Base-by-base conservation (phyloP, 2,797 vertebrate species). In the Sebastes vulpes region DNA sequence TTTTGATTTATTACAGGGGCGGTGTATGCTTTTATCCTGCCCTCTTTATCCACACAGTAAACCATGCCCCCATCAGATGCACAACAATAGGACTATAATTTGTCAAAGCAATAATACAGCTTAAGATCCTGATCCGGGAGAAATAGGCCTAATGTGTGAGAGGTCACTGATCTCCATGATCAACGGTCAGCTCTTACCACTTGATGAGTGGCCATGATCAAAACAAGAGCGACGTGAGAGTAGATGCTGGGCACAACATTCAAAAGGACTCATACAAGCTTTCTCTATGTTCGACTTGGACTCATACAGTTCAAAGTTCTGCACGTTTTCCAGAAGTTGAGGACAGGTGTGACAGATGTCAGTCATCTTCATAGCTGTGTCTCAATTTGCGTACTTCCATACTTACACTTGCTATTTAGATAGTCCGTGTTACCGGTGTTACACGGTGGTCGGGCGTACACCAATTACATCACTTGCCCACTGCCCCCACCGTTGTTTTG, bases 1-100 rank as follows among this genome's bases (percentile, higher is more conserved):
- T 82, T 84, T 85, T 79, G 53, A 89, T 85, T 78, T 77, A 82
- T 82, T 58, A 59, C 57, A 72, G n/a, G 42, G 71, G 59, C 64
- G 28, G 3, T 72, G 60, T 64, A 12, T 59, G 10, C 31, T 67
- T 83, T 54, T 50, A 66, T 53, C 71, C 31, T 64, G 42, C 52
- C 21, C 21, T 28, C 32, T 72, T 72, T 59, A 66, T 77, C 28
- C 9, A 12, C 59, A 59, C 9, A 21, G 31, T 74, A 56, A 80
- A 64, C 74, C 12, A 14, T 52, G 12, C 3, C n/a, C 64, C 35
- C 32, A 9, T 67, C n/a, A 12, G 60, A 65, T 52, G 54, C 21
- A 32, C 8, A 11, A 29, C 77, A 75, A 42, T 12, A 61, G 11
- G 28, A 61, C 52, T 71, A 12, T 61, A 65, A 70, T 50, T n/a